Evolutionary conservation across 2,797 vertebrate species (phyloP).

Genomic region (Sebastiscus tertius): DNA sequence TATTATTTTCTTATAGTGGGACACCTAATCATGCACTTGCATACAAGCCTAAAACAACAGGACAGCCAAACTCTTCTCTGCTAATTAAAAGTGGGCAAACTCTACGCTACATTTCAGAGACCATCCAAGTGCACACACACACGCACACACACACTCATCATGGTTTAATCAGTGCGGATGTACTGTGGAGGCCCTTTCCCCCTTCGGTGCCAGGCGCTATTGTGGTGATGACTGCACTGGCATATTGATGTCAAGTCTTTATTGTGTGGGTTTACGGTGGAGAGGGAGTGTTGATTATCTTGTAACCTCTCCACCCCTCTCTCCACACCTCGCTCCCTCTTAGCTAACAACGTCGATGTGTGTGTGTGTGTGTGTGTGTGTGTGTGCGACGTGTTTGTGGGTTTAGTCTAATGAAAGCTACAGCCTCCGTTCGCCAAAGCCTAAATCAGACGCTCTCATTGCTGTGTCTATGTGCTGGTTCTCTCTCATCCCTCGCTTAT

Average conservation of each 20-base stretch:
- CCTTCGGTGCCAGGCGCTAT: constrained; percentile 48
- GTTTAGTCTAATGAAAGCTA: constrained; percentile 70
- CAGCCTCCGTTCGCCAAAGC: constrained; percentile 53
- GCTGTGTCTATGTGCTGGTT: constrained; percentile 42
- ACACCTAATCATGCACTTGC: neutral
- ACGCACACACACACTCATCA: constrained; percentile 18
- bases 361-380: constrained; percentile 13
- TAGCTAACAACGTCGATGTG: constrained; percentile 49
- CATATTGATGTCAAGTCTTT: constrained; percentile 76
- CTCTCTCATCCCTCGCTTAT: constrained; percentile 61
- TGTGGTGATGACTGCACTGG: constrained; percentile 62
- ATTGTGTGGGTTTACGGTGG: constrained; percentile 69
- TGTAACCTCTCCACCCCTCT: constrained; percentile 64
- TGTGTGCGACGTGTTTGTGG: constrained; percentile 31
- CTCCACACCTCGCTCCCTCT: constrained; percentile 56
- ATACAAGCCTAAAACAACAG: neutral
- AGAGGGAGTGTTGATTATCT: constrained; percentile 71
- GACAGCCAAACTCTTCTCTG: constrained; percentile 1
- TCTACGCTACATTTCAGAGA: neutral
- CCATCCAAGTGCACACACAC: constrained; percentile 6
- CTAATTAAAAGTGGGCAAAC: constrained; percentile 49
- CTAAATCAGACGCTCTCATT: constrained; percentile 48
- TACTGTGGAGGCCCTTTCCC: constrained; percentile 52
- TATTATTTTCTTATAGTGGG: neutral
- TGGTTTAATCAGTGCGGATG: constrained; percentile 69